Conservation (phyloP, 2,797 vertebrate species). For the Sylvia borin region DNA sequence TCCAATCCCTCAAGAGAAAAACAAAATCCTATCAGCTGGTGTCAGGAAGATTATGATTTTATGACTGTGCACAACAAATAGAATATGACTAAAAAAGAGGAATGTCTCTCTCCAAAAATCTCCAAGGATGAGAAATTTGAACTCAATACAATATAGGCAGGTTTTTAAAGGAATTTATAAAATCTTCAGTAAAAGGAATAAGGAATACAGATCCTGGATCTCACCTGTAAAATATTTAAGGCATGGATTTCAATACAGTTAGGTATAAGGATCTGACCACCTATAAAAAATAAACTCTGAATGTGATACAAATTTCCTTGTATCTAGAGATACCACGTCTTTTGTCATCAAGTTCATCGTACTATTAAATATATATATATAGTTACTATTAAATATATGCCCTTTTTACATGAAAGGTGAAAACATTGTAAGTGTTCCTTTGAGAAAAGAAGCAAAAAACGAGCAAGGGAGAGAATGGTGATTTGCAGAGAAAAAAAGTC, state of each 20-base stretch:
- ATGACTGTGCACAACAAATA: not conserved
- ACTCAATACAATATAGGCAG: not conserved
- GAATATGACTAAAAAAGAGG: not conserved
- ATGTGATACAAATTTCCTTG: not conserved
- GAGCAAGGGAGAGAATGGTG: accelerated
- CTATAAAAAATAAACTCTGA: not conserved
- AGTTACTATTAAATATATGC: not conserved
- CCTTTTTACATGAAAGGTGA: not conserved
- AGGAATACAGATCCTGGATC: not conserved
- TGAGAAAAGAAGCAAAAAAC: not conserved
- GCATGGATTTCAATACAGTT: not conserved
- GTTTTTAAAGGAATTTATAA: not conserved
- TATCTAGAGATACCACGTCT: not conserved
- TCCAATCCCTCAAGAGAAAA: not conserved
- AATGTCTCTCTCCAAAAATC: not conserved
- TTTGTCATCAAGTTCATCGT: not conserved
- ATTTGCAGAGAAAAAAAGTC: not conserved
- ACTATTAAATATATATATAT: no score
- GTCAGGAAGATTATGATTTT: not conserved
- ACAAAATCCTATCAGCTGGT: not conserved
- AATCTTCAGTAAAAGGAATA: not conserved
- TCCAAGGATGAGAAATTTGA: not conserved
- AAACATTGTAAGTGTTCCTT: not conserved
- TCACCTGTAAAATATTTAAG: not conserved
- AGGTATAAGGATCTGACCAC: not conserved